A percentile compares a stretch with the other conserved stretches of the same genome.
phyloP scores from a whole-genome alignment of 2,888 invertebrate species.

The Ophraella communa region DNA sequence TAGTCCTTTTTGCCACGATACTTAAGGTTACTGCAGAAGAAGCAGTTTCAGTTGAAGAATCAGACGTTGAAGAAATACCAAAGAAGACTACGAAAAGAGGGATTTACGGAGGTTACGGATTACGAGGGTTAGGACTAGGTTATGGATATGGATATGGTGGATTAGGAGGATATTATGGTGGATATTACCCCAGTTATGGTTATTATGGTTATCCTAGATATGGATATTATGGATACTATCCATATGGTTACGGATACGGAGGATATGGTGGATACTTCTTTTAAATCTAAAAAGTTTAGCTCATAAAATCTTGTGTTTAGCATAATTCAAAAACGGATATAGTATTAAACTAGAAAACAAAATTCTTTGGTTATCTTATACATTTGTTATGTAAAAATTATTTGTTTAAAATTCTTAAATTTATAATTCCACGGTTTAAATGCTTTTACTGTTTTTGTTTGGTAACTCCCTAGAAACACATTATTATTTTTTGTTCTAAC shows the following conservation, averaged over 20 bases:
- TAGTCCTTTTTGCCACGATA: slow-evolving; percentile 12
- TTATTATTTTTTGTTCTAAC: no score
- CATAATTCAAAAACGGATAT: no score
- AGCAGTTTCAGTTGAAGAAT: slow-evolving; percentile 19
- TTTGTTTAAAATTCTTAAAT: no score
- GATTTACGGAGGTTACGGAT: slow-evolving; percentile 25
- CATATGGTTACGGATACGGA: slow-evolving; percentile 2
- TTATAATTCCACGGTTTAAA: no score
- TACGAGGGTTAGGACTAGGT: slow-evolving; percentile 24
- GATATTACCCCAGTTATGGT: slow-evolving; percentile 14
- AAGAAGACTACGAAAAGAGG: slow-evolving; percentile 34
- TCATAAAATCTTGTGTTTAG: neutral
- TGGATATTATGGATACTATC: slow-evolving; percentile 13
- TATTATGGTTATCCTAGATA: slow-evolving; percentile 21
- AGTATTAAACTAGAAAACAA: no score
- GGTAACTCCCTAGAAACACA: no score
- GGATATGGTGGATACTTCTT: slow-evolving; percentile 9
- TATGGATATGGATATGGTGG: slow-evolving; percentile 16
- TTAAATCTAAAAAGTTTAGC: neutral
- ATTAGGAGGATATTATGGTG: slow-evolving; percentile 18
- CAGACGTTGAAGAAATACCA: slow-evolving; percentile 10
- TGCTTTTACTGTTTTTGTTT: no score
- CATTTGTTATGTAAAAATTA: no score
- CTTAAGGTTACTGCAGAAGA: slow-evolving; percentile 20
- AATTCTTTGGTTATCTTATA: no score